Percentiles rank a stretch among this genome's conserved stretches.
Conservation (phyloP, 1,140 invertebrate genomes). For the Apolygus lucorum region DNA sequence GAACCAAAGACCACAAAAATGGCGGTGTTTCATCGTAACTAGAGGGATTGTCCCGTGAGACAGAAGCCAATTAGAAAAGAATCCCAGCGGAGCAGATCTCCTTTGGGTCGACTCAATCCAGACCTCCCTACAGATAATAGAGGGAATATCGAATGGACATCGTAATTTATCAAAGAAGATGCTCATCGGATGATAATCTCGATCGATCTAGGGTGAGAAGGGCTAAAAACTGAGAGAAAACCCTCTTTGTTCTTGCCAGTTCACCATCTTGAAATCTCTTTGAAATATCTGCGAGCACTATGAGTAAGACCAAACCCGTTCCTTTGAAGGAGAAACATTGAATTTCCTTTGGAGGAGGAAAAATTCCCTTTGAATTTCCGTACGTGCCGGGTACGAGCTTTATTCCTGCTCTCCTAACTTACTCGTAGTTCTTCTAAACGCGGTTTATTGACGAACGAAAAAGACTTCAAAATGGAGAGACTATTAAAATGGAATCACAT, state of each 20-base stretch:
- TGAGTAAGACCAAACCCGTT: neutral
- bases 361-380: neutral
- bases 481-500: neutral
- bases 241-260: neutral
- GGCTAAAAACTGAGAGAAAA: slow-evolving; percentile 19
- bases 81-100: too few relatives aligned
- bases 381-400: neutral
- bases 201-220: neutral
- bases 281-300: neutral
- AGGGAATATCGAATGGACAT: too few relatives aligned
- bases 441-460: neutral
- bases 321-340: neutral
- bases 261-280: neutral
- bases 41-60: too few relatives aligned
- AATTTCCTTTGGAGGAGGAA: neutral
- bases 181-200: neutral
- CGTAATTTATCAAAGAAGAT: slow-evolving; percentile 3
- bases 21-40: too few relatives aligned
- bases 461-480: neutral
- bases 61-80: too few relatives aligned
- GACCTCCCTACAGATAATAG: too few relatives aligned
- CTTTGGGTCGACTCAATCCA: too few relatives aligned
- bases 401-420: neutral
- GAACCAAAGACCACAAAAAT: too few relatives aligned
- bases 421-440: neutral